These are phyloP conservation scores for Tetragonisca angustula DNA, from an alignment of 2,888 invertebrate genomes.

Conservation along the genomic window DNA sequence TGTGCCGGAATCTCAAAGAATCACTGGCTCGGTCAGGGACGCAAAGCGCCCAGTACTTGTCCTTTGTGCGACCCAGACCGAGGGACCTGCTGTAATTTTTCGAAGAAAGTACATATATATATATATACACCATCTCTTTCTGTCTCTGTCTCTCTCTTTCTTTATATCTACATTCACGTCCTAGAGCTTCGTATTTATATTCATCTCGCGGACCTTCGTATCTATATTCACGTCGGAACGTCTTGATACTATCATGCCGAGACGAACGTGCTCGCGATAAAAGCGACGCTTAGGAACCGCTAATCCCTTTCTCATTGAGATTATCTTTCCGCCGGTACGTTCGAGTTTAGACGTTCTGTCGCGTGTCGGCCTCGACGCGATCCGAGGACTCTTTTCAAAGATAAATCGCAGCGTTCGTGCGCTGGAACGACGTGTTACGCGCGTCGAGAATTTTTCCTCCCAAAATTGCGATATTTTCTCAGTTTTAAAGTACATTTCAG, in stretches of 20 bases:
- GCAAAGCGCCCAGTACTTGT: constrained; percentile 63
- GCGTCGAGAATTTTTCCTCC: too few species aligned
- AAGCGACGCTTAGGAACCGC: constrained; percentile 17
- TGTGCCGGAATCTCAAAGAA: constrained; percentile 80
- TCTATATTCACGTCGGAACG: neutral
- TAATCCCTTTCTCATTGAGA: neutral
- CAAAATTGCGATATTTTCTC: too few species aligned
- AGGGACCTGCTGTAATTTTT: constrained; percentile 77
- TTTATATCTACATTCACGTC: constrained; percentile 1
- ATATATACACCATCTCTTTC: too few species aligned
- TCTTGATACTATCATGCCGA: constrained; percentile 13
- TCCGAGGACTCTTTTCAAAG: neutral
- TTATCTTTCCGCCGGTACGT: neutral
- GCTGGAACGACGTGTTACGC: too few species aligned
- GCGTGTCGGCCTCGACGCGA: neutral
- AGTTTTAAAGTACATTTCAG: too few species aligned
- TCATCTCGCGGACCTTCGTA: neutral
- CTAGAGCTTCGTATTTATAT: neutral
- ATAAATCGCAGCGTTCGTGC: neutral
- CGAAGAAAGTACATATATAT: constrained; percentile 48
- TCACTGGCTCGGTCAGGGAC: constrained; percentile 76
- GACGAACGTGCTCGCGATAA: neutral
- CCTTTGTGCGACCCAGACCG: constrained; percentile 61
- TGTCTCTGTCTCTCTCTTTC: neutral
- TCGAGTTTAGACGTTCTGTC: neutral